These are phyloP conservation scores for Ernsta delagoae DNA, from an alignment of 2,888 invertebrate species.

Conservation along the genomic window DNA sequence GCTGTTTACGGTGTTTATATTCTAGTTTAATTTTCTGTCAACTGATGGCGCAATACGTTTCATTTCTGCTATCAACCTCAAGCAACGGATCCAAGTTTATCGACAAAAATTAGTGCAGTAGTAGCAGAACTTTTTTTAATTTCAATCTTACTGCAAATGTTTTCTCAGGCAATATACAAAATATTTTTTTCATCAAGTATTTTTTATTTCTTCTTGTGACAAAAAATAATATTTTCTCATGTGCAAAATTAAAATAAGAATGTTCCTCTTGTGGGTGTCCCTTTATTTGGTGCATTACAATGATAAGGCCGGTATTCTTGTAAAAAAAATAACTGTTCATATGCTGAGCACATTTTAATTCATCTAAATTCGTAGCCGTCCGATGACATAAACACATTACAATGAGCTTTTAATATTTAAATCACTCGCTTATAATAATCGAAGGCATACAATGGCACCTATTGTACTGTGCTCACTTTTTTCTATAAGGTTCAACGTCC, in stretches of 20 bases:
- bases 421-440: constrained; percentile 26
- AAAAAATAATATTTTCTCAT: no score
- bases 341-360: background rate
- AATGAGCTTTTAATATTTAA: constrained; percentile 17
- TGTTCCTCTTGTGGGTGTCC: no score
- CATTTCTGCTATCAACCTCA: background rate
- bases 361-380: background rate
- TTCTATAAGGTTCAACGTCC: constrained; percentile 50
- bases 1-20: background rate
- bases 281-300: no score
- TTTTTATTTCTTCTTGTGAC: no score
- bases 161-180: no score
- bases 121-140: no score
- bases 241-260: no score
- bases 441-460: constrained; percentile 39
- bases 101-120: no score
- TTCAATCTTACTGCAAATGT: no score
- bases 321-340: background rate
- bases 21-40: background rate
- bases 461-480: constrained; percentile 41
- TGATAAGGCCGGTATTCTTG: background rate
- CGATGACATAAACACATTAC: constrained; percentile 6
- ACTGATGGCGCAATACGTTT: background rate
- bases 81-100: no score
- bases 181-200: no score